Evolutionary conservation across 2,113 vertebrate species (phyloP).

Genomic region (Acrocephalus kingi): DNA sequence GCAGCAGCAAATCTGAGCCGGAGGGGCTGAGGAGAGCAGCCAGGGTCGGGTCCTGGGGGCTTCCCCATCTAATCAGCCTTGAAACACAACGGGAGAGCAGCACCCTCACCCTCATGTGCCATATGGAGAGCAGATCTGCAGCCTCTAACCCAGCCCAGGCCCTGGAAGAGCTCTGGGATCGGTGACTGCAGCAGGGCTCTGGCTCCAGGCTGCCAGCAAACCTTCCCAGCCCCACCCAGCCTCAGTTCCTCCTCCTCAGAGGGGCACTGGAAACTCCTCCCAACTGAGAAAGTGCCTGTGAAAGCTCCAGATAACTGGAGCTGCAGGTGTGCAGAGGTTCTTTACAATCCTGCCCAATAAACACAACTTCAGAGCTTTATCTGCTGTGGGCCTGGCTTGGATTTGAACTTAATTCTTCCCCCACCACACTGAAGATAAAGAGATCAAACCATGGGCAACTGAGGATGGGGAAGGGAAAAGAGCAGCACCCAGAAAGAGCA

Average conservation of each 20-base stretch:
- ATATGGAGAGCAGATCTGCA: conserved; percentile 32
- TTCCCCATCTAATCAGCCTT: neutral
- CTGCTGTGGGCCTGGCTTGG: neutral
- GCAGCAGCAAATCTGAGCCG: neutral
- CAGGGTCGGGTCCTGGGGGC: neutral
- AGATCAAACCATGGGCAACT: neutral
- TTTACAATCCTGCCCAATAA: neutral
- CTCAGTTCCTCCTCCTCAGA: neutral
- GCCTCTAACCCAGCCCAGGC: conserved; percentile 24
- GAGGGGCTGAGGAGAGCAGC: neutral
- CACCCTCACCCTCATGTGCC: neutral
- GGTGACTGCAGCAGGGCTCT: neutral
- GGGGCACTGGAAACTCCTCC: neutral
- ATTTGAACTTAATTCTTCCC: neutral
- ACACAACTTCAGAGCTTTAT: neutral
- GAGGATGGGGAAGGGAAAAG: neutral
- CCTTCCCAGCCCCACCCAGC: neutral
- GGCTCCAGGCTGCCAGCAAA: neutral
- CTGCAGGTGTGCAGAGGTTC: neutral
- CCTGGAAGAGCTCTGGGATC: neutral
- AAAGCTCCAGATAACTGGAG: neutral
- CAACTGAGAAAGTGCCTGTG: neutral
- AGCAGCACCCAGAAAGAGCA: neutral
- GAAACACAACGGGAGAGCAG: neutral
- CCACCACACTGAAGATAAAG: neutral